Percentiles rank a stretch among this genome's conserved stretches.
These are phyloP conservation scores for Lucilia sericata DNA, from an alignment of 1,140 invertebrate species.

Conservation along the genomic window DNA sequence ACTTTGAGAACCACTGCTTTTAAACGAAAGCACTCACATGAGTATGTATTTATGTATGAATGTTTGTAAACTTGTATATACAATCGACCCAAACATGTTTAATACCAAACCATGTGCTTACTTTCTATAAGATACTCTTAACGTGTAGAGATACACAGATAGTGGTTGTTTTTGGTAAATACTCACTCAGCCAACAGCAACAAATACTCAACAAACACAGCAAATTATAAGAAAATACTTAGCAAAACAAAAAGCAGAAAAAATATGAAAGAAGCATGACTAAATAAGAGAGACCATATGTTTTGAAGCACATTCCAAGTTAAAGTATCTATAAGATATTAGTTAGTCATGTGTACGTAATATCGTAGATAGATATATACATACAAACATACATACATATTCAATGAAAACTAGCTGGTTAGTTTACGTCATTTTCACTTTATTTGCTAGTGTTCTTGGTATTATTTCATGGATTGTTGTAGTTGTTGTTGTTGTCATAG, in stretches of 20 bases:
- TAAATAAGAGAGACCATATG: neutral
- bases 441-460: neutral
- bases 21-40: too few relatives aligned
- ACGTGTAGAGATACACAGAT: neutral
- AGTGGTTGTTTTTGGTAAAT: conserved; percentile 1
- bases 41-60: too few relatives aligned
- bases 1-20: too few relatives aligned
- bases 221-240: neutral
- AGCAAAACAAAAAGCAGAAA: conserved; percentile 1
- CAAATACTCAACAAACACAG: neutral
- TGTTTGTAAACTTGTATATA: too few relatives aligned
- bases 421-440: neutral
- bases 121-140: neutral
- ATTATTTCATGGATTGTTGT: neutral
- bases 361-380: too few relatives aligned
- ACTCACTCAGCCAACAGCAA: neutral
- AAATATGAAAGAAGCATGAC: neutral
- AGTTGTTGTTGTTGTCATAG: neutral
- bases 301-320: neutral
- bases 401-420: neutral
- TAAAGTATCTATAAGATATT: conserved; percentile 1
- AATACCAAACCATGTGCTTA: neutral
- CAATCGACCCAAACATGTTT: too few relatives aligned
- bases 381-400: too few relatives aligned
- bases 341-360: neutral